Conservation (phyloP, 2,888 invertebrate genomes). For the Amphipyra tragopoginis region DNA sequence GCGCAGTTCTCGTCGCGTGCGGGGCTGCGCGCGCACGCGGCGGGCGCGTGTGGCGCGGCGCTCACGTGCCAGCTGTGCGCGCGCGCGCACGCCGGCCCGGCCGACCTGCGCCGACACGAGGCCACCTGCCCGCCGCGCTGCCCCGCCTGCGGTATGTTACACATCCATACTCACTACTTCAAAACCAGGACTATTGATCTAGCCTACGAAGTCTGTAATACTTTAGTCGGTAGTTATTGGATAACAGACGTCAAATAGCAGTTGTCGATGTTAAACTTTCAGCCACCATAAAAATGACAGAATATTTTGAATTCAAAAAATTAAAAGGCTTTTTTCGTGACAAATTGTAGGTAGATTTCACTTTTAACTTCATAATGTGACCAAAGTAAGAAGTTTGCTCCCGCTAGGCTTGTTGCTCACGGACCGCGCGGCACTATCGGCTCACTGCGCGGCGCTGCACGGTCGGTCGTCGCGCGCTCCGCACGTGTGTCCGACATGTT, state of each 20-base stretch:
- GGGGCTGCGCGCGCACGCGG: slow-evolving; percentile 68
- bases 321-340: no score
- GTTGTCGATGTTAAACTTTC: no score
- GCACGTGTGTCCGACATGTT: slow-evolving; percentile 58
- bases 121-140: slow-evolving; percentile 32
- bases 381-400: no score
- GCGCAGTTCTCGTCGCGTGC: slow-evolving; percentile 71
- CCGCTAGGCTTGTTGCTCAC: not conserved
- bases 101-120: slow-evolving; percentile 41
- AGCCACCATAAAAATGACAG: no score
- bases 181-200: no score
- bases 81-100: slow-evolving; percentile 29
- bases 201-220: no score
- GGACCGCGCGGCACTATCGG: slow-evolving; percentile 12
- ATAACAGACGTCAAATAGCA: no score
- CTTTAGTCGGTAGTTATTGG: no score
- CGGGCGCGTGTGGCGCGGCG: slow-evolving; percentile 51
- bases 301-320: no score
- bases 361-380: no score
- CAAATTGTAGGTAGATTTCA: no score
- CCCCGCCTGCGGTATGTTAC: slow-evolving; percentile 51
- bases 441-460: slow-evolving; percentile 1
- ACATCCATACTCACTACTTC: no score
- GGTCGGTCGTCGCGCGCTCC: slow-evolving; percentile 59
- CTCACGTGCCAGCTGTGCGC: slow-evolving; percentile 71